A percentile compares a stretch with the other conserved stretches of the same genome.
Evolutionary conservation across 2,888 invertebrate genomes (phyloP).

Genomic region (Cephus pygmeus): DNA sequence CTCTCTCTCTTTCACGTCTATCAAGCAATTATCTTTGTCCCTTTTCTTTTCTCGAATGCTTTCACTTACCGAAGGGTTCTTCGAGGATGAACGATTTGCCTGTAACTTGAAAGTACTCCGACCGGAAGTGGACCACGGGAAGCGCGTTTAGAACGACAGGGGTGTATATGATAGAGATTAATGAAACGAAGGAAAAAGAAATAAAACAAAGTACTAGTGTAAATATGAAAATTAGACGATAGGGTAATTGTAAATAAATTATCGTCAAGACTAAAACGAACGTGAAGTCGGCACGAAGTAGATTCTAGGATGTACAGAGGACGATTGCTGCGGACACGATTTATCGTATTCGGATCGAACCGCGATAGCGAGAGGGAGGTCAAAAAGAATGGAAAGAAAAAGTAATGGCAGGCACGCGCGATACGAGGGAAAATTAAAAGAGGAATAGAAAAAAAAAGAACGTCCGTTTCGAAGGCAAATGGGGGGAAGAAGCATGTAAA

Average conservation of each 20-base stretch:
- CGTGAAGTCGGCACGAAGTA: conserved; percentile 24
- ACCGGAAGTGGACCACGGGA: background rate
- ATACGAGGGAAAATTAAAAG: too few relatives aligned
- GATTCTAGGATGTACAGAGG: conserved; percentile 37
- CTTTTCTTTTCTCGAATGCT: too few relatives aligned
- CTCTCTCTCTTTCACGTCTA: too few relatives aligned
- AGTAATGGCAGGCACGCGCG: too few relatives aligned
- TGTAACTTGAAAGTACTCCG: background rate
- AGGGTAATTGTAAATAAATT: conserved; percentile 22
- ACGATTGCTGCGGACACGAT: background rate
- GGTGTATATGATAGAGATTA: conserved; percentile 33
- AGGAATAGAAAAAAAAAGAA: too few relatives aligned
- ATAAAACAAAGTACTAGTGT: conserved; percentile 26
- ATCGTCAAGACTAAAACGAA: conserved; percentile 2
- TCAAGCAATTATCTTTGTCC: too few relatives aligned
- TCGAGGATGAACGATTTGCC: background rate
- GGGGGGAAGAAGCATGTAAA: too few relatives aligned
- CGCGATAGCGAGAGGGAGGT: too few relatives aligned
- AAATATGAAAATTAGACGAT: conserved; percentile 34
- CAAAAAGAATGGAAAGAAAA: too few relatives aligned
- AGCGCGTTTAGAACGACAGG: conserved; percentile 10
- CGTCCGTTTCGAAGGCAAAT: too few relatives aligned
- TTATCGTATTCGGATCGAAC: background rate
- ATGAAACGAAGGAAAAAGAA: background rate
- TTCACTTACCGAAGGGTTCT: background rate